phyloP scores from a whole-genome alignment of 2,113 vertebrate species.

The Ceratotherium simum region DNA sequence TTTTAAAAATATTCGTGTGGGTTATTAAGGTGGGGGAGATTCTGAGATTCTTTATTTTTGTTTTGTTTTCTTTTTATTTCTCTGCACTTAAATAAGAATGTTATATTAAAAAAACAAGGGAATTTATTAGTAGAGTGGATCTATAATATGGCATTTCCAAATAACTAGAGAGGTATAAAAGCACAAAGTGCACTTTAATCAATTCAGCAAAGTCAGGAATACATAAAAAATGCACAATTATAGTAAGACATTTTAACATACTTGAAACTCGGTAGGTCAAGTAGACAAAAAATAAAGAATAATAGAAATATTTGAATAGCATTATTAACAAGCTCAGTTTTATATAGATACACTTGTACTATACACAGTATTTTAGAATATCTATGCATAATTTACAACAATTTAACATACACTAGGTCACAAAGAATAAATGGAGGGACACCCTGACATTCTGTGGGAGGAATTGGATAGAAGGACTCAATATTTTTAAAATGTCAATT shows the following conservation, averaged over 20 bases:
- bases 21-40: neutral
- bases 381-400: neutral
- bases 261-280: neutral
- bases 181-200: neutral
- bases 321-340: neutral
- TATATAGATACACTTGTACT: neutral
- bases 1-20: neutral
- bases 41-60: neutral
- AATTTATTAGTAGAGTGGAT: neutral
- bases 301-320: neutral
- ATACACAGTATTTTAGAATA: constrained; percentile 20
- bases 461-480: neutral
- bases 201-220: neutral
- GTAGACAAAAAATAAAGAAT: neutral
- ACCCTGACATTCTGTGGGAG: neutral
- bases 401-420: neutral
- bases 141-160: neutral
- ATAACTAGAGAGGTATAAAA: neutral
- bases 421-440: neutral
- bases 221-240: neutral
- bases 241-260: neutral
- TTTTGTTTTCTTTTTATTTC: constrained; percentile 13
- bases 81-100: neutral
- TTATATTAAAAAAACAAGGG: neutral
- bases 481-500: constrained; percentile 6